Evolutionary conservation across 1,140 invertebrate genomes (phyloP).

Genomic region (Leucophenga varia): DNA sequence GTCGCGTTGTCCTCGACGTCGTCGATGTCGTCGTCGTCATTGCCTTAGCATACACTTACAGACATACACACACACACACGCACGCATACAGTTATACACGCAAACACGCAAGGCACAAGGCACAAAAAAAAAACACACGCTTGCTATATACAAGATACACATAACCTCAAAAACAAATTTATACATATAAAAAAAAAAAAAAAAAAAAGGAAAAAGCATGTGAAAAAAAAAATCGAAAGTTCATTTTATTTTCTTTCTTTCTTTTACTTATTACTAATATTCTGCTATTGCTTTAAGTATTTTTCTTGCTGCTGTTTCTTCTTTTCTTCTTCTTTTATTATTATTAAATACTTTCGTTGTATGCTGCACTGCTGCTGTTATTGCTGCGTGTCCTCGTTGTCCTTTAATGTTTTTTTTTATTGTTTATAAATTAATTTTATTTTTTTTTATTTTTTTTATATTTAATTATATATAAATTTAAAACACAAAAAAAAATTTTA

Average conservation of each 20-base stretch:
- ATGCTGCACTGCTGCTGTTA: not conserved
- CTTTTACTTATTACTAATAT: constrained; percentile 19
- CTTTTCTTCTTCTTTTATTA: not conserved
- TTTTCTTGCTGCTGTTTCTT: not conserved
- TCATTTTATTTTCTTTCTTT: constrained; percentile 17
- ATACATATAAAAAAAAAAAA: constrained; percentile 21
- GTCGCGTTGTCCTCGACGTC: constrained; percentile 35
- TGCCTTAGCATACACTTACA: constrained; percentile 12
- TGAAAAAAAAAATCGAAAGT: constrained; percentile 17
- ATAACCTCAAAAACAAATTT: no score
- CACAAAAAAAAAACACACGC: not conserved
- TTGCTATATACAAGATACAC: not conserved
- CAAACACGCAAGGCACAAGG: not conserved
- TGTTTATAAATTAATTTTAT: not conserved
- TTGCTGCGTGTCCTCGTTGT: not conserved
- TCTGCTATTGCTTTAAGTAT: not conserved
- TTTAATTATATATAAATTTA: no score
- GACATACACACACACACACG: constrained; percentile 3
- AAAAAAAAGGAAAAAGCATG: no score
- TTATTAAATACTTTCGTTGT: not conserved
- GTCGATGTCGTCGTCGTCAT: constrained; percentile 5
- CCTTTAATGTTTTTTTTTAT: not conserved
- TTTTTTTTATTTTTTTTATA: not conserved
- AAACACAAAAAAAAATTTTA: no score
- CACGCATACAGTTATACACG: constrained; percentile 3